Base-by-base conservation (phyloP, 2,797 vertebrate genomes). In the Propithecus perrieri region DNA sequence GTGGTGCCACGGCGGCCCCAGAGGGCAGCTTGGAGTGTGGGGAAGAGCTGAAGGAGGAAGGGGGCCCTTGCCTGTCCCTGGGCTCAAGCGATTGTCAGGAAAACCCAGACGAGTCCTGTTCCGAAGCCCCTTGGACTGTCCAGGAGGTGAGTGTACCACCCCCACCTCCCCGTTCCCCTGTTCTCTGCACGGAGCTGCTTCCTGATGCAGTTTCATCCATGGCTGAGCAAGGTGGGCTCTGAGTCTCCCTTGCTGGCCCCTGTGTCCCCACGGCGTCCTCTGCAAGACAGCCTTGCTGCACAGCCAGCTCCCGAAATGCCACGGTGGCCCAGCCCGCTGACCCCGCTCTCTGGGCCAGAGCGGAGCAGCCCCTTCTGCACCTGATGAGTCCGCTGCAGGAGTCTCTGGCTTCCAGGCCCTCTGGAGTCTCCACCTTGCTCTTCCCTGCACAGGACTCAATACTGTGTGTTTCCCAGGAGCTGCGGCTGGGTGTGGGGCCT, bases 131-230 rank as follows among this genome's bases (percentile, higher is more conserved):
- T 41, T 91, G 55, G 87, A 78, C 13, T 13, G 4, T 57, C 74
- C 90, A 85, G 4, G 46, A 6, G 28, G 92, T 95, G 69, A 89
- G 94, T 93, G 22, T 0, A 97, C 65, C 50, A 96, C 65, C 65
- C 95, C 98, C 97, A 85, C 98, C 96, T 38, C 15, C 33, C 7
- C 18, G 0, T 35, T 41, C 11, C n/a, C 55, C 7, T 14, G 12
- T 48, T 20, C 1, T 24, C 18, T 46, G 50, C 33, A 12, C 1
- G 9, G 35, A 0, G 3, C 17, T 7, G 6, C 20, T 20, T 26
- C 43, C 78, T 28, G 38, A 8, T 9, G 3, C 26, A 38, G 24
- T 67, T 8, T 43, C 55, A 7, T 13, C 35, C 4, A 38, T 33
- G 24, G 18, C 69, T 5, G 38, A 33, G 9, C 38, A 0, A 4